These are phyloP conservation scores for Gambusia holbrooki DNA, from an alignment of 2,113 vertebrate genomes.

Conservation along the genomic window DNA sequence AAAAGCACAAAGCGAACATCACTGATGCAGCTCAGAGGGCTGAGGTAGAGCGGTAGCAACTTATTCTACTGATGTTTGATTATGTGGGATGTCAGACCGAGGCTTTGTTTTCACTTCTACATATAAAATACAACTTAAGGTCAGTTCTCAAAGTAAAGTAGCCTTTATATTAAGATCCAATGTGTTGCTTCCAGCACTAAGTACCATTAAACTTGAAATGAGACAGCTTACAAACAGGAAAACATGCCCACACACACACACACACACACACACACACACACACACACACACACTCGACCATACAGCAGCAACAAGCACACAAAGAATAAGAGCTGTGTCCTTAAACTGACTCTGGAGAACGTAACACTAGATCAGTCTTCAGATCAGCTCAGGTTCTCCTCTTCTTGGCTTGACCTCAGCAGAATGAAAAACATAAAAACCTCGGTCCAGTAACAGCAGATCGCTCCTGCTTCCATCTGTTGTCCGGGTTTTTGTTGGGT, in stretches of 20 bases:
- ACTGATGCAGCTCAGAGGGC: constrained; percentile 25
- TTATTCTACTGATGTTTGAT: neutral
- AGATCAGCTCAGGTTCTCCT: neutral
- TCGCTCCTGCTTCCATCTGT: neutral
- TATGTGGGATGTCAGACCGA: neutral
- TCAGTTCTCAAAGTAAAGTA: constrained; percentile 3
- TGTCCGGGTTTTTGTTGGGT: neutral
- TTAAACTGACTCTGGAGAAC: neutral
- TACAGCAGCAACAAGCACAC: no score
- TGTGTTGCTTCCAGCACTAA: neutral
- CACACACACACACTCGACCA: neutral
- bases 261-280: neutral
- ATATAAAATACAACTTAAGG: neutral
- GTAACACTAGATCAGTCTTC: neutral
- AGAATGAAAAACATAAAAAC: neutral
- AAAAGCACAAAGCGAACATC: neutral
- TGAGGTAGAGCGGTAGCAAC: constrained; percentile 57
- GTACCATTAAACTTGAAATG: neutral
- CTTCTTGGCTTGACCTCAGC: neutral
- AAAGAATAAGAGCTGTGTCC: neutral
- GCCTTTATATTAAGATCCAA: neutral
- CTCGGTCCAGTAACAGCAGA: neutral
- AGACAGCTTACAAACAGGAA: neutral
- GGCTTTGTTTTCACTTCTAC: no score
- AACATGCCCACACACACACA: neutral